A percentile compares a stretch with the other conserved stretches of the same genome.
These are phyloP conservation scores for Ivindomyrus marchei DNA, from an alignment of 2,113 vertebrate species.

Conservation along the genomic window DNA sequence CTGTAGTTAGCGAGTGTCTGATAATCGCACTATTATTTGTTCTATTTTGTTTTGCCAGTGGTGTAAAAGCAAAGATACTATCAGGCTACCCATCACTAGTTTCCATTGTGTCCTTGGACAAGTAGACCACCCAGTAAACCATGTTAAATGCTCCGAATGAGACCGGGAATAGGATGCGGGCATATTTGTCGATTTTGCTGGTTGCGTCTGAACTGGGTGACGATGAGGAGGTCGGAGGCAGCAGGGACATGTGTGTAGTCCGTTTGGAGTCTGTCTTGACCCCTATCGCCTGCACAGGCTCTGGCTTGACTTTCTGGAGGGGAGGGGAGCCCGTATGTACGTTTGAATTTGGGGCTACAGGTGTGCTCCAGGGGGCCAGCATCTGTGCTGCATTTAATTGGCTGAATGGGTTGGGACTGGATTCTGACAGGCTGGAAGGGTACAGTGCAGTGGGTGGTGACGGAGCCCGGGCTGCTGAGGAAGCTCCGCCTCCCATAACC, in stretches of 20 bases:
- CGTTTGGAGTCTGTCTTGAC: conserved; percentile 68
- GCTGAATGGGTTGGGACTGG: conserved; percentile 81
- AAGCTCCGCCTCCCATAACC: conserved; percentile 41
- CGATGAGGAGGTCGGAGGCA: conserved; percentile 58
- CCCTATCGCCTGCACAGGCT: conserved; percentile 72
- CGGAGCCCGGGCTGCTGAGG: conserved; percentile 55
- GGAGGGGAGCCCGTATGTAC: conserved; percentile 58
- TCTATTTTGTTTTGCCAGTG: conserved; percentile 19
- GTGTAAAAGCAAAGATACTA: conserved; percentile 45
- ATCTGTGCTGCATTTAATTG: conserved; percentile 47
- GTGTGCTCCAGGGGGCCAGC: conserved; percentile 67
- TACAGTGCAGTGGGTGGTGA: conserved; percentile 49
- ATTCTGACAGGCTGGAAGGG: conserved; percentile 65
- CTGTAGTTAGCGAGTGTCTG: background rate
- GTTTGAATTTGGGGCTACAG: conserved; percentile 65
- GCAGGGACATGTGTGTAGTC: conserved; percentile 18
- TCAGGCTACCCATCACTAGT: conserved; percentile 69
- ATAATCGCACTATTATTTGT: background rate
- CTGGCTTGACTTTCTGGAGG: conserved; percentile 73
- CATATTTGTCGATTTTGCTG: conserved; percentile 99
- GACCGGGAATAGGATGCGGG: conserved; percentile 94
- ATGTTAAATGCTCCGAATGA: conserved; percentile 97
- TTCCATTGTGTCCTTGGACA: conserved; percentile 95
- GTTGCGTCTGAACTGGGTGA: conserved; percentile 67
- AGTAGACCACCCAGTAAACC: conserved; percentile 99